Percentiles rank a stretch among this genome's conserved stretches.
phyloP scores from a whole-genome alignment of 2,113 vertebrate genomes.

The Petaurus breviceps region DNA sequence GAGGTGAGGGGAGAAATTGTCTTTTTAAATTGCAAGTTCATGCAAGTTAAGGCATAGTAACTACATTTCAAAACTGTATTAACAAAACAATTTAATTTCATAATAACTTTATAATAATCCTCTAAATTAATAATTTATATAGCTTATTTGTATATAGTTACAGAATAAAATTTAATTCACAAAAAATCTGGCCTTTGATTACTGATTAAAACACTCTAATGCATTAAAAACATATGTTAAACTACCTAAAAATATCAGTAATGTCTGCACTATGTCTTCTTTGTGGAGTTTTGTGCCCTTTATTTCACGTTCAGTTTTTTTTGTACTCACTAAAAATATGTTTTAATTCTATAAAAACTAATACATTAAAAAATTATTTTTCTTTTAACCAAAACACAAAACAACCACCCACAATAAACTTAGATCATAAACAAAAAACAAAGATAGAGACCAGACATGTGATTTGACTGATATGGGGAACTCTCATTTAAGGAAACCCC shows the following conservation, averaged over 20 bases:
- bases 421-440: conserved; percentile 16
- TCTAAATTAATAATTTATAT: conserved; percentile 9
- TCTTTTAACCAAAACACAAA: conserved; percentile 55
- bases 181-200: neutral
- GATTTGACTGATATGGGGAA: neutral
- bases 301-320: conserved; percentile 21
- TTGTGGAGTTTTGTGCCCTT: neutral
- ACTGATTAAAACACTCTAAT: conserved; percentile 33
- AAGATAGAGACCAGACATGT: neutral
- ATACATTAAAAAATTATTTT: conserved; percentile 51
- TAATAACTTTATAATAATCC: conserved; percentile 38
- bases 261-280: neutral
- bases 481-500: conserved; percentile 41
- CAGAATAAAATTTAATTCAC: neutral
- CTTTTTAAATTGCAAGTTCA: conserved; percentile 15
- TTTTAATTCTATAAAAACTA: conserved; percentile 50
- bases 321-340: conserved; percentile 52
- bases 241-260: conserved; percentile 23
- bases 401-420: conserved; percentile 16
- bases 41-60: conserved; percentile 11
- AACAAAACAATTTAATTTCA: conserved; percentile 27
- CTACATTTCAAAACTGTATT: neutral
- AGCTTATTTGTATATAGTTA: neutral
- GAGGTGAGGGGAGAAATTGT: neutral
- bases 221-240: conserved; percentile 17